Evolutionary conservation across 2,797 vertebrate genomes (phyloP).

Genomic region (Lepidocolaptes lacrymiger): DNA sequence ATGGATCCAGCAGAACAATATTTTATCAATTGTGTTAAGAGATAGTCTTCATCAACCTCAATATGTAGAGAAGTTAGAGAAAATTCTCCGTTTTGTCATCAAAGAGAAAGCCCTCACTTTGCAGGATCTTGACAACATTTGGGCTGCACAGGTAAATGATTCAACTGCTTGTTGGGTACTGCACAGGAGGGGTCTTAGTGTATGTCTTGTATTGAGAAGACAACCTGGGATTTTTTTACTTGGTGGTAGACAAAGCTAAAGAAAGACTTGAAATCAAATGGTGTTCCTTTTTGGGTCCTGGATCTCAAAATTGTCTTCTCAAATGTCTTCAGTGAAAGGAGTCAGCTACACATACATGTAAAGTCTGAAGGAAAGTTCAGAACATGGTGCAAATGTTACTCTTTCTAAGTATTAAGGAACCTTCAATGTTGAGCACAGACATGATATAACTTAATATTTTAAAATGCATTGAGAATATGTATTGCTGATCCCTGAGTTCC

Average conservation of each 20-base stretch:
- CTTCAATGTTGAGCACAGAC: not conserved
- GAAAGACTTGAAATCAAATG: not conserved
- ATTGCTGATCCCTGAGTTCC: not conserved
- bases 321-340: not conserved
- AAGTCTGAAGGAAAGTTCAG: not conserved
- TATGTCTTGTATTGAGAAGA: not conserved
- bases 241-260: not conserved
- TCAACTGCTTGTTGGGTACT: not conserved
- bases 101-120: conserved; percentile 99
- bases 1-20: conserved; percentile 99
- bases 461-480: not conserved
- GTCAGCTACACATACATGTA: accelerated
- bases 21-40: conserved; percentile 95
- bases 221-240: not conserved
- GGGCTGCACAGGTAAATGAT: conserved; percentile 94
- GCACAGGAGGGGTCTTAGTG: not conserved
- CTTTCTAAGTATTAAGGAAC: not conserved
- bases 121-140: conserved; percentile 99
- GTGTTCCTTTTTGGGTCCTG: not conserved
- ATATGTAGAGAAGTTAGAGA: conserved; percentile 98
- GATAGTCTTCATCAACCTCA: conserved; percentile 99
- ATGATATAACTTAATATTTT: not conserved
- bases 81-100: conserved; percentile 98
- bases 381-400: not conserved
- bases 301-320: not conserved